A percentile compares a stretch with the other conserved stretches of the same genome.
phyloP scores from a whole-genome alignment of 64 coral and sea anemone species.

The Stichodactyla helianthus region DNA sequence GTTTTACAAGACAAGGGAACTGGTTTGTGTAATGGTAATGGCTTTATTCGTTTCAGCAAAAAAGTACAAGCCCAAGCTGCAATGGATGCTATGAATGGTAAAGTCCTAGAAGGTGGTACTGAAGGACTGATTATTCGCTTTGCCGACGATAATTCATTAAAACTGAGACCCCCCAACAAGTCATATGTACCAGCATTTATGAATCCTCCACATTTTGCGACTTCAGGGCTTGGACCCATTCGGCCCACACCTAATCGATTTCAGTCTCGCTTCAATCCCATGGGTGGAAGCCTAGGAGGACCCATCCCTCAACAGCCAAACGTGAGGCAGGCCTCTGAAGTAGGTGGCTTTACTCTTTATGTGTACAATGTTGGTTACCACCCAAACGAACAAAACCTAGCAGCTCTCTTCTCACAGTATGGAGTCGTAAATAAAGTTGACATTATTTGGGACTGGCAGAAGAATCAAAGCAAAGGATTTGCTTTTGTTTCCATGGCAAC shows the following conservation, averaged over 20 bases:
- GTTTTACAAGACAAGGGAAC: slow-evolving; percentile 61
- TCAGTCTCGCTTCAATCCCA: slow-evolving; percentile 71
- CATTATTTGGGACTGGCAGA: slow-evolving; percentile 84
- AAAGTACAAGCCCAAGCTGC: slow-evolving; percentile 74
- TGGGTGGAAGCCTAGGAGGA: not conserved
- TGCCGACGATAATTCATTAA: slow-evolving; percentile 70
- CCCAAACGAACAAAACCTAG: slow-evolving; percentile 53
- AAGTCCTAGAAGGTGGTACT: slow-evolving; percentile 37
- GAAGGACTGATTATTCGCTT: slow-evolving; percentile 64
- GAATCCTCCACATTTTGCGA: slow-evolving; percentile 21
- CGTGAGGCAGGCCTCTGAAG: slow-evolving; percentile 6
- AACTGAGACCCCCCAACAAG: slow-evolving; percentile 40
- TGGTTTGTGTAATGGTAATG: slow-evolving; percentile 59
- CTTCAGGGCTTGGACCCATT: slow-evolving; percentile 57
- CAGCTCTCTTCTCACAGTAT: slow-evolving; percentile 57
- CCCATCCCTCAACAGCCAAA: slow-evolving; percentile 32
- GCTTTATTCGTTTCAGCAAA: slow-evolving; percentile 73
- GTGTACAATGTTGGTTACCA: slow-evolving; percentile 73
- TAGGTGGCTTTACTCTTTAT: slow-evolving; percentile 48
- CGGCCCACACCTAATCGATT: slow-evolving; percentile 60
- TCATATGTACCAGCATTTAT: slow-evolving; percentile 31
- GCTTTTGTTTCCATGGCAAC: slow-evolving; percentile 87
- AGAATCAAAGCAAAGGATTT: slow-evolving; percentile 76
- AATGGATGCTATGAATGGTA: slow-evolving; percentile 54
- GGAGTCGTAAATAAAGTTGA: slow-evolving; percentile 71